phyloP scores from a whole-genome alignment of 2,113 vertebrate genomes.

The Esox niger region DNA sequence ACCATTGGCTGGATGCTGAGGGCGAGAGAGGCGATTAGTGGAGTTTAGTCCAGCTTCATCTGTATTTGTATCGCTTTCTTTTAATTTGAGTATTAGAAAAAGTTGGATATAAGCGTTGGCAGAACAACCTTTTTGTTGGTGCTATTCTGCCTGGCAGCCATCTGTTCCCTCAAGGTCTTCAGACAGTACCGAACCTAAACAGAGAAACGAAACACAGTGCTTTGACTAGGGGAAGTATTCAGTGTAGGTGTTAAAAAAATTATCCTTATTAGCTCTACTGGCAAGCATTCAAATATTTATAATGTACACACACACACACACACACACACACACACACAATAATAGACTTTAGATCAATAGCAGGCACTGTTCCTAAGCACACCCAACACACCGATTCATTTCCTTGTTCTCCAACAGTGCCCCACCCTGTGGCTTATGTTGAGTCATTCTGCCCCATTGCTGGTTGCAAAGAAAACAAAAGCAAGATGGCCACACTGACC shows the following conservation, averaged over 20 bases:
- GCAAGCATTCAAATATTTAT: no score
- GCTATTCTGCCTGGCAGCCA: slow-evolving; percentile 69
- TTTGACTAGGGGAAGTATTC: no score
- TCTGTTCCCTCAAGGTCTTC: slow-evolving; percentile 74
- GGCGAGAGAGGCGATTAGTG: slow-evolving; percentile 20
- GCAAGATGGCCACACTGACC: slow-evolving; percentile 59
- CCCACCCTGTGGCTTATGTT: neutral
- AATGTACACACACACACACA: neutral
- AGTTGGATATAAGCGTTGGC: no score
- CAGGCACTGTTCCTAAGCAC: neutral
- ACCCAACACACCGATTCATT: neutral
- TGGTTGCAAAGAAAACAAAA: neutral
- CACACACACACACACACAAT: neutral
- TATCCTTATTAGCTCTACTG: no score
- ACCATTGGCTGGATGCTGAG: slow-evolving; percentile 60
- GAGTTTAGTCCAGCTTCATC: neutral
- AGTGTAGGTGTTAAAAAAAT: no score
- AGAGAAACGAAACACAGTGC: slow-evolving; percentile 7
- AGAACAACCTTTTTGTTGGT: slow-evolving; percentile 59
- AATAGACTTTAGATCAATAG: neutral
- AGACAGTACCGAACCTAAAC: slow-evolving; percentile 74
- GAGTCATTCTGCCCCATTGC: neutral
- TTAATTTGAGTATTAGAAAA: neutral
- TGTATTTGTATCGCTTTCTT: neutral
- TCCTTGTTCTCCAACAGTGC: neutral